phyloP scores from a whole-genome alignment of 2,797 vertebrate genomes.

The Pristis pectinata region DNA sequence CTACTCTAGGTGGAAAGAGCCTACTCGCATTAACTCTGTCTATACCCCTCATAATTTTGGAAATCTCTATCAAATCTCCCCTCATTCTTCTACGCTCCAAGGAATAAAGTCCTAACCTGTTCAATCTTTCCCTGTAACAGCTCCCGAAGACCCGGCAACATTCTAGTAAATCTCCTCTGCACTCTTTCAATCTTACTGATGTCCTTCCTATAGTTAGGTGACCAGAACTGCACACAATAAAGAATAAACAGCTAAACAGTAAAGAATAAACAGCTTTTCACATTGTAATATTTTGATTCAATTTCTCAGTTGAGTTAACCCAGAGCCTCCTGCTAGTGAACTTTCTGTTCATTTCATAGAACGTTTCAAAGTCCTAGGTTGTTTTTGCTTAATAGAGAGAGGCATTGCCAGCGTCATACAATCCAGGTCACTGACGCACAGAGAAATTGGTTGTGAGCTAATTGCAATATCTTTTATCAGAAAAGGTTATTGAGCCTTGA shows the following conservation, averaged over 20 bases:
- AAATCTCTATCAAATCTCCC: too few relatives aligned
- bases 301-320: neutral
- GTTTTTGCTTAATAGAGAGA: neutral
- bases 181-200: too few relatives aligned
- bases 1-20: too few relatives aligned
- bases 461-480: neutral
- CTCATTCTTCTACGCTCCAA: too few relatives aligned
- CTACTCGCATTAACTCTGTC: too few relatives aligned
- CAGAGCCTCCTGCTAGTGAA: neutral
- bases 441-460: neutral
- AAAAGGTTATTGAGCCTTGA: neutral
- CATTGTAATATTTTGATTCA: neutral
- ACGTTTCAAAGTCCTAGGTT: slow-evolving; percentile 1
- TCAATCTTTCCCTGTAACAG: too few relatives aligned
- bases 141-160: too few relatives aligned
- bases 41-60: too few relatives aligned
- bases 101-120: too few relatives aligned
- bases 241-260: neutral
- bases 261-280: neutral
- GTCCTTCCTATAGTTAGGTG: too few relatives aligned
- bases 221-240: too few relatives aligned
- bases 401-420: neutral
- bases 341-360: neutral
- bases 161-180: too few relatives aligned
- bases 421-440: neutral